Conservation (phyloP, 2,797 vertebrate species). For the Smutsia temminckii region DNA sequence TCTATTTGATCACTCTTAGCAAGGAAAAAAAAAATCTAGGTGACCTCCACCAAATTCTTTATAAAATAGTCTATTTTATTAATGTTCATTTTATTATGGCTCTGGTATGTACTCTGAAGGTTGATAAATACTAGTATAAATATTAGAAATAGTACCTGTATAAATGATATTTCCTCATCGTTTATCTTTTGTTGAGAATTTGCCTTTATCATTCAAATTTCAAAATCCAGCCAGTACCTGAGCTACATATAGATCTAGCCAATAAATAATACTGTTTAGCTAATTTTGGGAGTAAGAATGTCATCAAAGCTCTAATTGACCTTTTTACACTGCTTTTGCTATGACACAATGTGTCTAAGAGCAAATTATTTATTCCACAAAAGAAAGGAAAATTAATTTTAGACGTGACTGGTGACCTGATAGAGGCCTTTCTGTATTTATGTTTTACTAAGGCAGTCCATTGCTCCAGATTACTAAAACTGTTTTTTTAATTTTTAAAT, state of each 20-base stretch:
- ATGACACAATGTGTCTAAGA: neutral
- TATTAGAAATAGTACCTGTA: neutral
- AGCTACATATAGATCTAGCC: neutral
- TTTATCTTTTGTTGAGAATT: slow-evolving; percentile 33
- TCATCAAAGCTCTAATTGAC: neutral
- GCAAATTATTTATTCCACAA: neutral
- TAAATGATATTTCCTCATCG: slow-evolving; percentile 26
- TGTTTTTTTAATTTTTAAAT: neutral
- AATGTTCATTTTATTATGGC: slow-evolving; percentile 7
- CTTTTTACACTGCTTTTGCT: neutral
- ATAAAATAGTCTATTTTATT: slow-evolving; percentile 19
- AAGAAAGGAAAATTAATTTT: slow-evolving; percentile 28
- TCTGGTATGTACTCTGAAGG: neutral
- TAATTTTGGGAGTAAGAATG: neutral
- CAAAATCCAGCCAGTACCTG: neutral
- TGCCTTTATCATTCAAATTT: slow-evolving; percentile 18
- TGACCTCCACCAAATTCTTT: slow-evolving; percentile 26
- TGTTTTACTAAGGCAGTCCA: neutral
- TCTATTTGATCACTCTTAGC: slow-evolving; percentile 50
- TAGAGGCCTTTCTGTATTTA: neutral
- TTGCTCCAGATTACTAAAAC: slow-evolving; percentile 54
- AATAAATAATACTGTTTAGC: neutral
- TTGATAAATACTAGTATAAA: neutral
- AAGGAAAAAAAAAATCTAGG: neutral
- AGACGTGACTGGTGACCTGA: neutral